Conservation (phyloP, 2,113 vertebrate genomes). For the Poicephalus meyeri region DNA sequence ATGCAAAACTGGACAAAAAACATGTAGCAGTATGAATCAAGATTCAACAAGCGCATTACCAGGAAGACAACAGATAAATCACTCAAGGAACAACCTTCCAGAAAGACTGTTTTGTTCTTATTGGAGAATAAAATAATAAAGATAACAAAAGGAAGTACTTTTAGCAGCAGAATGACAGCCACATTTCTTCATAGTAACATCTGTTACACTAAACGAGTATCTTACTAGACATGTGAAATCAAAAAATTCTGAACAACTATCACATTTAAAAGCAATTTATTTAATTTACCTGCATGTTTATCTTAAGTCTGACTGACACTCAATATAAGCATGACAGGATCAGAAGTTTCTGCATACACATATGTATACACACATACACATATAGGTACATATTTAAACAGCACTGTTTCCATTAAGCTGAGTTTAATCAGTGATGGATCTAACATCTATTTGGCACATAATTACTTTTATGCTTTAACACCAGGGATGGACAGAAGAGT, state of each 20-base stretch:
- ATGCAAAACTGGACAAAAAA: not conserved
- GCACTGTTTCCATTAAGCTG: not conserved
- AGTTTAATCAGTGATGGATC: not conserved
- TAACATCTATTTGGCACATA: not conserved
- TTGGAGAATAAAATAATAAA: not conserved
- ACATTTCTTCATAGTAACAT: not conserved
- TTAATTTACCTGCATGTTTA: not conserved
- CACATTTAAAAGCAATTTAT: not conserved
- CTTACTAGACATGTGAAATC: not conserved
- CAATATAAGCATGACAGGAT: not conserved
- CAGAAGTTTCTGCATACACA: not conserved
- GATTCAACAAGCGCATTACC: not conserved
- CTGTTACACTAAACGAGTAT: not conserved
- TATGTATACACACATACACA: accelerated
- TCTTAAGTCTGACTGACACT: not conserved
- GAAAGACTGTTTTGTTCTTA: not conserved
- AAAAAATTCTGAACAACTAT: not conserved
- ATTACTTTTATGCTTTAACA: not conserved
- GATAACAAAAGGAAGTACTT: conserved; percentile 13
- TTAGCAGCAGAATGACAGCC: not conserved
- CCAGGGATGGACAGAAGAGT: not conserved
- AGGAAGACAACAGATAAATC: not conserved
- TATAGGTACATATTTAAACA: accelerated
- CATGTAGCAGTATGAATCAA: not conserved
- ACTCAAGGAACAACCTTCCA: not conserved